Evolutionary conservation across 2,113 vertebrate genomes (phyloP).

Genomic region (Hystrix cristata): DNA sequence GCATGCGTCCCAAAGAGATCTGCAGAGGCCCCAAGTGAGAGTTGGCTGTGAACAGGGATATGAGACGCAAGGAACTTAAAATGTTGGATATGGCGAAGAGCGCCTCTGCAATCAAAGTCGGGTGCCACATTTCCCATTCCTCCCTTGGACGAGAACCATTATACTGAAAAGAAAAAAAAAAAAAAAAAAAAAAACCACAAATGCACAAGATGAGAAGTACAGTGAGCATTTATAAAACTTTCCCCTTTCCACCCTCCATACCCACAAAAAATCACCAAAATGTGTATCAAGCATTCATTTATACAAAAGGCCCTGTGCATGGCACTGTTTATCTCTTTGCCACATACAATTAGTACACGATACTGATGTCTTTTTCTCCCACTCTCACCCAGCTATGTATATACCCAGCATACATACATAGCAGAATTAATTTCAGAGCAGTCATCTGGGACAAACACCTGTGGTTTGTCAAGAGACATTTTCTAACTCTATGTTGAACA

Average conservation of each 20-base stretch:
- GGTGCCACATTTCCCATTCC: conserved; percentile 99
- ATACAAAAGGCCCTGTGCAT: not conserved
- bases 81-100: conserved; percentile 99
- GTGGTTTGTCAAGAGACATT: conserved; percentile 56
- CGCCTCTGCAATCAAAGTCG: conserved; percentile 97
- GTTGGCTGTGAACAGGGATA: conserved; percentile 99
- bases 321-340: not conserved
- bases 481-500: conserved; percentile 46
- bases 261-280: conserved; percentile 44
- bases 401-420: not conserved
- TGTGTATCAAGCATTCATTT: conserved; percentile 1
- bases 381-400: conserved; percentile 52
- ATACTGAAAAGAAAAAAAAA: conserved; percentile 89
- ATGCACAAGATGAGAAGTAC: conserved; percentile 1
- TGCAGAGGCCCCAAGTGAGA: conserved; percentile 98
- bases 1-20: conserved; percentile 98
- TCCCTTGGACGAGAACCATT: conserved; percentile 96
- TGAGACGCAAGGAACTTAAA: conserved; percentile 98
- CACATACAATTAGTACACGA: not conserved
- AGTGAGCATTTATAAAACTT: not conserved
- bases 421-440: conserved; percentile 42
- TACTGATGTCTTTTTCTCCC: conserved; percentile 45
- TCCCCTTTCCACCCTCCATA: not conserved
- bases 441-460: conserved; percentile 61
- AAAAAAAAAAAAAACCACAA: conserved; percentile 80